Evolutionary conservation across 2,113 vertebrate species (phyloP).

Genomic region (Archilochus colubris): DNA sequence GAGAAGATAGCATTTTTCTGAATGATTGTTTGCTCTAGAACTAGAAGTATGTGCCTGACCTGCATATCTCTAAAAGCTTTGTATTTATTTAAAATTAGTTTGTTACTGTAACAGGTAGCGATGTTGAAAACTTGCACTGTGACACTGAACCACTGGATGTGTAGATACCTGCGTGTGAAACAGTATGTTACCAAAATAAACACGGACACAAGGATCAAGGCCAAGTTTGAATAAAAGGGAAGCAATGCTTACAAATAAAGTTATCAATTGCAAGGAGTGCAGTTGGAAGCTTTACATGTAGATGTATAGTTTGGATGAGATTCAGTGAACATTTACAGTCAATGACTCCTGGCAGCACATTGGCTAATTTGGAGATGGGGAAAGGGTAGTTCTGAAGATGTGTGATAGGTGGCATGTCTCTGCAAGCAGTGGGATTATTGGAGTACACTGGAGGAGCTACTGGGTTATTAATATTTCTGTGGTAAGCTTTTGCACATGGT

Average conservation of each 20-base stretch:
- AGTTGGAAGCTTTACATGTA: background rate
- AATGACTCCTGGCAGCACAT: background rate
- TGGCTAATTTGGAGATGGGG: background rate
- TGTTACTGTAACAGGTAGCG: background rate
- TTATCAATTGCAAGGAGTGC: background rate
- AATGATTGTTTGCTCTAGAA: background rate
- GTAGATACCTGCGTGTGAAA: slow-evolving; percentile 36
- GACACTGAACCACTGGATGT: background rate
- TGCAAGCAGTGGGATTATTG: background rate
- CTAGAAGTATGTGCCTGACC: background rate
- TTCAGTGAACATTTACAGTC: background rate
- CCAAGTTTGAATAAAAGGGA: slow-evolving; percentile 24
- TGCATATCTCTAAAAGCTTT: background rate
- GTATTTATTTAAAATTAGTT: background rate
- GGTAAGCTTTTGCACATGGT: background rate
- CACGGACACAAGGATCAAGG: slow-evolving; percentile 3
- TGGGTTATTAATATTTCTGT: background rate
- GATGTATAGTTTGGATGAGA: background rate
- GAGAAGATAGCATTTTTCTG: background rate
- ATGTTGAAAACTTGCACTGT: background rate
- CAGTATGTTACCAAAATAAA: slow-evolving; percentile 57
- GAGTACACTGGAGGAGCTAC: background rate
- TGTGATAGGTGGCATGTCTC: slow-evolving; percentile 27
- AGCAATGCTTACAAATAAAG: background rate
- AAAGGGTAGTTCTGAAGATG: background rate